Percentiles rank a stretch among this genome's conserved stretches.
Conservation (phyloP, 2,797 vertebrate genomes). For the Bufotes viridis region DNA sequence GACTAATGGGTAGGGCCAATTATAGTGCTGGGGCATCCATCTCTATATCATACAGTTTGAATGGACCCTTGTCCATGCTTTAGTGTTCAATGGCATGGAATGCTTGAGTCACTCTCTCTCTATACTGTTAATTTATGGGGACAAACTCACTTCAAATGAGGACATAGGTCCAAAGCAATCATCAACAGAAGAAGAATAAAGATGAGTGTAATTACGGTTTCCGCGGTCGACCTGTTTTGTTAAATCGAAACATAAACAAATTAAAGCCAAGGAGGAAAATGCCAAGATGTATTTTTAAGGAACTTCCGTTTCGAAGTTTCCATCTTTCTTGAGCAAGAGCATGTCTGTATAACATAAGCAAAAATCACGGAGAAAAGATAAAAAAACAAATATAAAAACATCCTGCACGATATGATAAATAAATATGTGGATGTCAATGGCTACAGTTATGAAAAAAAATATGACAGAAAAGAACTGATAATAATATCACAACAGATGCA, state of each 20-base stretch:
- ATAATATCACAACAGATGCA: no score
- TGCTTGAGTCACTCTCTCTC: background rate
- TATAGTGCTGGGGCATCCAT: no score
- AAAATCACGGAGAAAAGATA: no score
- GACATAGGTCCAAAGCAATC: background rate
- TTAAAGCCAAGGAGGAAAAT: conserved; percentile 10
- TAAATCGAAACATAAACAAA: conserved; percentile 4
- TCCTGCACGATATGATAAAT: no score
- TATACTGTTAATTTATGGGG: background rate
- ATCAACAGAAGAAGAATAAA: background rate
- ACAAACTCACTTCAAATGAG: background rate
- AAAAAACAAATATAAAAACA: no score
- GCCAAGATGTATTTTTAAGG: background rate
- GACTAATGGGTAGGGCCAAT: no score
- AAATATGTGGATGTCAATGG: no score
- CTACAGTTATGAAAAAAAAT: no score
- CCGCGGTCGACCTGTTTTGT: background rate
- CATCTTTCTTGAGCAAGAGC: background rate
- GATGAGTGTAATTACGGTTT: background rate
- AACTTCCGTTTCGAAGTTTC: background rate
- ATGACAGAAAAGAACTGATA: no score
- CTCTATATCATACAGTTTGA: no score
- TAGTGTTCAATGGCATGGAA: background rate
- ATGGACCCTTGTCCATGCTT: background rate
- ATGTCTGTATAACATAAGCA: background rate